Base-by-base conservation (phyloP, 2,888 invertebrate genomes). In the Leucophora obtusa region DNA sequence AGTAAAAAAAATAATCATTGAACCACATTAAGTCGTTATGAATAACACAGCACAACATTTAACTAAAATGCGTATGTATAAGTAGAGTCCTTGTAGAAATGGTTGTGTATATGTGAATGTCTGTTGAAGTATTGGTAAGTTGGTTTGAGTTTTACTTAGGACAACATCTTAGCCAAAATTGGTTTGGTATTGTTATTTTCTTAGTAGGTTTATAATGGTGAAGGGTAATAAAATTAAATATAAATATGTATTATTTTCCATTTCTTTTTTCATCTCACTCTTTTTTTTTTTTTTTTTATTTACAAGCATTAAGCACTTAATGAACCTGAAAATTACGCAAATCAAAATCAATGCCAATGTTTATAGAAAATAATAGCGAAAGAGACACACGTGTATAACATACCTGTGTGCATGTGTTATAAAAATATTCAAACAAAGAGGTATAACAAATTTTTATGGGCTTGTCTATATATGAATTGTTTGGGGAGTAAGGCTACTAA, bases 301-400 rank as follows among this genome's bases (percentile, higher is more conserved):
- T 85, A 84, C 86, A 85, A 86, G 84, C 87, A 88, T 87, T 88
- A 85, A 87, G 86, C 84, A 85, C 84, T 83, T 85, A 88, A 87
- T 87, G 88, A 87, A 88, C 85, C 87, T 85, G 87, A 88, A 88
- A 88, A 88, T 88, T 86, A 85, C 86, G 85, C 86, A 87, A 87
- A 87, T 86, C 85, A 85, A 82, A 83, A 79, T 83, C 80, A 77
- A 69, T 81, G 66, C 24, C 56, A 70, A 54, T 17, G n/a, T n/a
- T 62, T 10, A 18, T 15, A 38, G 60, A 15, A 15, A 24, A 33
- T 2, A 65, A 11, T 28, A 63, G 58, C 5, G 15, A n/a, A 47
- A 47, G 60, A 47, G 35, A 56, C 62, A 62, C 51, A 60, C 8
- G 21, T 68, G 21, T 11, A 14, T n/a, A n/a, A n/a, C n/a, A n/a